Conservation (phyloP, 2,888 invertebrate genomes). For the Microctonus hyperodae region DNA sequence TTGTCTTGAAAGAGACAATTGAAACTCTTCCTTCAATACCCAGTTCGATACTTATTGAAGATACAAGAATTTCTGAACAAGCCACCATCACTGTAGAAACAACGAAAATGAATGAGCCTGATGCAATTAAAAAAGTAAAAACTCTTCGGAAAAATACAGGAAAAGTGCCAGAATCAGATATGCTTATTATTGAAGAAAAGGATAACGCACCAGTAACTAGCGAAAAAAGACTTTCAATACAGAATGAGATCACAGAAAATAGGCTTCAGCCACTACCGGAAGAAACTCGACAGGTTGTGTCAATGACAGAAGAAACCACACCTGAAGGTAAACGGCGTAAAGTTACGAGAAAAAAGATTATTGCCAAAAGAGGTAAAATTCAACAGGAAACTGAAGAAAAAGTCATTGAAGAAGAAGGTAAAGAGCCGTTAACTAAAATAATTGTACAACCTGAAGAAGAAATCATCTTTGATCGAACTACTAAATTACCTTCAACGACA, state of each 20-base stretch:
- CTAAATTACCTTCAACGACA: constrained; percentile 51
- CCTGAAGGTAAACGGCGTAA: constrained; percentile 1
- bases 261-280: constrained; percentile 37
- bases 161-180: constrained; percentile 60
- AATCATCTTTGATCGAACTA: constrained; percentile 52
- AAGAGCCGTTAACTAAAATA: constrained; percentile 58
- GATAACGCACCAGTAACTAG: constrained; percentile 31
- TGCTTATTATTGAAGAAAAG: constrained; percentile 56
- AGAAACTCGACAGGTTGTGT: neutral
- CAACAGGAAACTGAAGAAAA: constrained; percentile 63
- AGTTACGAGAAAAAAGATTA: constrained; percentile 51
- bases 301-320: neutral
- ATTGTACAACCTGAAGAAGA: constrained; percentile 49
- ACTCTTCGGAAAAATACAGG: constrained; percentile 58
- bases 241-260: constrained; percentile 45
- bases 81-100: constrained; percentile 54
- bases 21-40: constrained; percentile 24
- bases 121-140: constrained; percentile 54
- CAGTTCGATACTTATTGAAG: constrained; percentile 21
- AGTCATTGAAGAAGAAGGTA: constrained; percentile 60
- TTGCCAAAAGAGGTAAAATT: constrained; percentile 51
- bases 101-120: neutral
- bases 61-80: constrained; percentile 55
- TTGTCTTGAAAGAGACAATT: constrained; percentile 35
- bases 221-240: constrained; percentile 62